Evolutionary conservation across 1,140 invertebrate genomes (phyloP).

Genomic region (Macrocentrus cingulum): DNA sequence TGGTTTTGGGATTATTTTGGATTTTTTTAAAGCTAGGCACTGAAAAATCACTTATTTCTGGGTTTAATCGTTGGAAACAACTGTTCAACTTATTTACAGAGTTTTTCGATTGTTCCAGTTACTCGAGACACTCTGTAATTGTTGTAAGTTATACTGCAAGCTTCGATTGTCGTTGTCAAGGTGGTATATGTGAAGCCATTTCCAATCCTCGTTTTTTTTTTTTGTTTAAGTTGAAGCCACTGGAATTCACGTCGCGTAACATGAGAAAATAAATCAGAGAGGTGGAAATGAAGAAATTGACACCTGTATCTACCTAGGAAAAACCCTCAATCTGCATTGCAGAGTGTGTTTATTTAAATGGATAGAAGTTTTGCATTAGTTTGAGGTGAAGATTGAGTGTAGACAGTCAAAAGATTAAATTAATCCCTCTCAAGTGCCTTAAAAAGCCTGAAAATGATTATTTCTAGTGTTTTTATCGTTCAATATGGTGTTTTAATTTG

Average conservation of each 20-base stretch:
- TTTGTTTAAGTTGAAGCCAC: conserved; percentile 6
- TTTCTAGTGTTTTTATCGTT: too few species aligned
- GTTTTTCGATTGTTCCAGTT: background rate
- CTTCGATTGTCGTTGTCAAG: conserved; percentile 1
- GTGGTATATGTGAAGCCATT: conserved; percentile 9
- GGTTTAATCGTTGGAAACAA: too few species aligned
- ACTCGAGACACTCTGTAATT: background rate
- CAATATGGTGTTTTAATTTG: too few species aligned
- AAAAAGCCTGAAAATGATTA: too few species aligned
- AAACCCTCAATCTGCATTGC: background rate
- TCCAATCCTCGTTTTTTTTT: conserved; percentile 5
- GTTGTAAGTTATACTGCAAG: background rate
- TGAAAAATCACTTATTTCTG: too few species aligned
- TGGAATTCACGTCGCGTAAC: conserved; percentile 10
- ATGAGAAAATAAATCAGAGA: conserved; percentile 10
- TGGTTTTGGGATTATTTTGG: too few species aligned
- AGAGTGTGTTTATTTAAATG: background rate
- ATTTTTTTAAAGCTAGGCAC: too few species aligned
- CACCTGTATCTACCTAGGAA: background rate
- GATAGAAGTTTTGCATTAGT: too few species aligned
- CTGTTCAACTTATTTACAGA: too few species aligned
- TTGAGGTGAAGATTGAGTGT: too few species aligned
- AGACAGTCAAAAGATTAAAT: too few species aligned
- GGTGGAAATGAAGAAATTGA: conserved; percentile 8
- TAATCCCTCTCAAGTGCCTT: too few species aligned